Evolutionary conservation across 2,888 invertebrate species (phyloP), one percentile per base, ranked within the genome.

Genomic region (Mythimna ferrago): DNA sequence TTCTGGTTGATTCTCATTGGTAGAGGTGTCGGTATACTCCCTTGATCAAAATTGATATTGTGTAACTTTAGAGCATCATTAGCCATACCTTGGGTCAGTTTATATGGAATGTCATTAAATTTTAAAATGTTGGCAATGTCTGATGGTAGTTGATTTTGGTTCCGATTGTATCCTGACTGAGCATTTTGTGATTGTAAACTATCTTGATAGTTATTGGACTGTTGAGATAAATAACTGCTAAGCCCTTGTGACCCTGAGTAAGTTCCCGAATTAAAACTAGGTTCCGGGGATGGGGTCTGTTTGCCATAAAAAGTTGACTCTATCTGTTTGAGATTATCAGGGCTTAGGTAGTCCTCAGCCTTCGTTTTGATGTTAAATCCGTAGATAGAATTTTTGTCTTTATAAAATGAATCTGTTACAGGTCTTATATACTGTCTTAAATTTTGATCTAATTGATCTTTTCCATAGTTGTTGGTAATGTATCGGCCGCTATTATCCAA

Each of bases 1-100:
- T 96, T 95, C 91, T 96, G 96, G 85, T 96, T 96, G 0, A 96
- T 86, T 86, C 92, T 91, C 57, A 91, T 78, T 6, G 96, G 95
- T 44, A 95, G 81, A 19, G 91, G 91, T 56, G 94, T 92, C 10
- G 95, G 93, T 79, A 96, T 86, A 56, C 79, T 86, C 35, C 87
- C 86, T 81, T 93, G 93, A 57, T 96, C 94, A 84, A 90, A 94
- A 81, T 94, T 94, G 41, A 87, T 89, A 54, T 91, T 93, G 61
- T 93, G 90, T 57, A 93, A 81, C 66, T 93, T 90, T 6, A 92
- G 80, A 2, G 92, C 82, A 74, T 94, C 93, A 32, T 88, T 86
- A 6, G 91, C 87, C 70, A 93, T 81, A 62, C 90, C 89, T 80
- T 95, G 96, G 7, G 94, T 93, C 44, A 95, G 76, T 76, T 93